Evolutionary conservation across 2,113 vertebrate species (phyloP).

Genomic region (Hippocampus abdominalis): DNA sequence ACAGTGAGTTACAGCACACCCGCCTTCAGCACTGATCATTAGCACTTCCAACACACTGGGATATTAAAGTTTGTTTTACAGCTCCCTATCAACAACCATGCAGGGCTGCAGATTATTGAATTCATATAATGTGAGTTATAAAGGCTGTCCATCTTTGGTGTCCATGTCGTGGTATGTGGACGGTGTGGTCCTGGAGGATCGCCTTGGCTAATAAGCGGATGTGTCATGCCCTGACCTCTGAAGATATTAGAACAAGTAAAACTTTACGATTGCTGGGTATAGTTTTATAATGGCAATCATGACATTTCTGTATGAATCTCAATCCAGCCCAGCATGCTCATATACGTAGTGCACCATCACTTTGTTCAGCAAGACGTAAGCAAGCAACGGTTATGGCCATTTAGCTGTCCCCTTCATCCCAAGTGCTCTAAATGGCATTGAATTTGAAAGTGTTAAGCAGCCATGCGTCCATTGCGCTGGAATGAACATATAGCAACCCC

Average conservation of each 20-base stretch:
- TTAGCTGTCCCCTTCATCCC: too few relatives aligned
- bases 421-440: too few relatives aligned
- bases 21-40: slow-evolving; percentile 45
- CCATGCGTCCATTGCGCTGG: too few relatives aligned
- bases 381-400: too few relatives aligned
- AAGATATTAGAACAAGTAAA: slow-evolving; percentile 33
- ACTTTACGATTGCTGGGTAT: slow-evolving; percentile 12
- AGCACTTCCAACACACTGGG: slow-evolving; percentile 56
- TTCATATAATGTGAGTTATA: slow-evolving; percentile 65
- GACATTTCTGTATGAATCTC: slow-evolving; percentile 15
- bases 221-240: slow-evolving; percentile 23
- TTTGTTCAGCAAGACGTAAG: slow-evolving; percentile 39
- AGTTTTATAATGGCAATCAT: slow-evolving; percentile 26
- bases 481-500: too few relatives aligned
- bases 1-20: slow-evolving; percentile 51
- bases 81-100: slow-evolving; percentile 49
- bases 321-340: slow-evolving; percentile 14
- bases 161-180: slow-evolving; percentile 47
- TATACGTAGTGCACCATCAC: slow-evolving; percentile 10
- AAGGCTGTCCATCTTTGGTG: slow-evolving; percentile 47
- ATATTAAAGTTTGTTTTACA: slow-evolving; percentile 69
- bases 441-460: too few relatives aligned
- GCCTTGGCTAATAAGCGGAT: slow-evolving; percentile 53
- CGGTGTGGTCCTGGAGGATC: slow-evolving; percentile 47
- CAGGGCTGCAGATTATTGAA: slow-evolving; percentile 60